Base-by-base conservation (phyloP, 1,140 invertebrate species). In the Saxidomus purpurata region DNA sequence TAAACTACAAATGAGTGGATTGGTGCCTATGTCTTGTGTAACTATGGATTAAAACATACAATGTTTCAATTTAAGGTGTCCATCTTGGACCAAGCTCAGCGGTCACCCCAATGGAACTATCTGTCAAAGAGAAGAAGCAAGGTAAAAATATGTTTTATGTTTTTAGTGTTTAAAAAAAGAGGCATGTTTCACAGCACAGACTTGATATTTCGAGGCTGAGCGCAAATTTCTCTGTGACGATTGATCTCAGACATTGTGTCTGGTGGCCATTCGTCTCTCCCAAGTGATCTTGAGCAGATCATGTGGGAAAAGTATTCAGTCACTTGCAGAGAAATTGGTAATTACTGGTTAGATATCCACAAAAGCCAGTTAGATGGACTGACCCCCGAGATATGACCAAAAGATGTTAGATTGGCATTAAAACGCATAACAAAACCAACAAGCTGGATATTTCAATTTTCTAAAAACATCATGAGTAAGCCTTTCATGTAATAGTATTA, bases 331-430 rank as follows among this genome's bases (percentile, higher is more conserved):
- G 31, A 67, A 34, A 67, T 67, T 67, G 22, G 61, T 67, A 67
- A 67, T 67, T 67, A 67, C 9, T 67, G 61, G 61, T 67, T 67
- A 67, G 61, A 67, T 67, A 9, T 67, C 61, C 31, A 67, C n/a
- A n/a, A 67, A 67, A n/a, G 31, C 61, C 61, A 67, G 61, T 67
- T 25, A 67, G 61, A n/a, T 67, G 31, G 61, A 67, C 61, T 67
- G 61, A 67, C 61, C 22, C n/a, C 61, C n/a, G 61, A 67, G 61
- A 67, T 67, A 67, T 67, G 61, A 67, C 9, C 61, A 67, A 67
- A 67, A 25, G 61, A 67, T n/a, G 61, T 67, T 25, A 67, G n/a
- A 67, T n/a, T 67, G 31, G 61, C n/a, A 25, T 25, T 67, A 8
- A 25, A 25, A 67, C 8, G 31, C 9, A 31, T 9, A 13, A 9